A percentile compares a stretch with the other conserved stretches of the same genome.
phyloP scores from a whole-genome alignment of 2,113 vertebrate species.

The Centropus unirufus region DNA sequence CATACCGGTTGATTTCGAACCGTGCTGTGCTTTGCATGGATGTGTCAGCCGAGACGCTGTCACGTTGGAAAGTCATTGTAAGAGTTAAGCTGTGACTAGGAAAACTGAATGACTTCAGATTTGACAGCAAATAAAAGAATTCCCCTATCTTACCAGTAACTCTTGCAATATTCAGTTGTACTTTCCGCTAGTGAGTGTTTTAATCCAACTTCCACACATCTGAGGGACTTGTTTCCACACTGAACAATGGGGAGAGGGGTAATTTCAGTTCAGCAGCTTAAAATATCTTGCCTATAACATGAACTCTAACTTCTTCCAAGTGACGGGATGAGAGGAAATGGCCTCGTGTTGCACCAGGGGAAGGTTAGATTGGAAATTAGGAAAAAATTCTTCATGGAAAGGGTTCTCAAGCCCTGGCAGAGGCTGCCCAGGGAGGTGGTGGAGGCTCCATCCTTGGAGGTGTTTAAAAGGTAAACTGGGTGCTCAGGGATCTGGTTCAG shows the following conservation, averaged over 20 bases:
- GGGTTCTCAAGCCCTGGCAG: no score
- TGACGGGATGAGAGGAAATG: no score
- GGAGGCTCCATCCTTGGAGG: no score
- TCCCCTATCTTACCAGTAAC: background rate
- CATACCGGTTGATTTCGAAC: background rate
- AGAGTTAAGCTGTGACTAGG: background rate
- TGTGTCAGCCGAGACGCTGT: background rate
- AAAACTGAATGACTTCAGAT: background rate
- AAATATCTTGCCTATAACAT: background rate
- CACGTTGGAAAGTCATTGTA: background rate
- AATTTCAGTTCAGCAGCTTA: background rate
- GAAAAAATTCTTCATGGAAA: no score
- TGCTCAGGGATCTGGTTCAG: no score
- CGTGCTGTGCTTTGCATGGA: fast-evolving
- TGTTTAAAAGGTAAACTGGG: no score
- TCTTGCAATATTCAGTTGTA: background rate
- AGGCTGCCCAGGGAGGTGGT: no score
- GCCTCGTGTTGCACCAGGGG: no score
- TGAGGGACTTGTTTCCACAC: background rate
- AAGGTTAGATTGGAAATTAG: no score
- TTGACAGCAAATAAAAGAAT: background rate
- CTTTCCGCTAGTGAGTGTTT: background rate
- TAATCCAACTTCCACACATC: background rate
- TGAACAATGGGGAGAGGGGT: background rate
- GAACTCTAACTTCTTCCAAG: no score